Base-by-base conservation (phyloP, 2,888 invertebrate species). In the Acrobasis repandana region DNA sequence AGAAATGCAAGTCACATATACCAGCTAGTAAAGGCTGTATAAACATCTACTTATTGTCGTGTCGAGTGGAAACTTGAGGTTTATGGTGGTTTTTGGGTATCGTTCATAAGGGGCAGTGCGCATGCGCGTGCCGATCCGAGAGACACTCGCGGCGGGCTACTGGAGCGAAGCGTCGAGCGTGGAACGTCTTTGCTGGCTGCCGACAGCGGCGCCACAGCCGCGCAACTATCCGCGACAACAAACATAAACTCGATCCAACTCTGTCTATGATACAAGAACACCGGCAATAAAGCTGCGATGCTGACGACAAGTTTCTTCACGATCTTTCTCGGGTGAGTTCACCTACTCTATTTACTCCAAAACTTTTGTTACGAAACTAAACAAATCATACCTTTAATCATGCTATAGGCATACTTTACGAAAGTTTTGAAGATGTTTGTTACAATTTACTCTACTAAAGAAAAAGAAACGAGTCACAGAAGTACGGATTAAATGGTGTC, bases 161-260 rank as follows among this genome's bases (percentile, higher is more conserved):
- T 61, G 65, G 64, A 66, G 70, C 71, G 72, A 71, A 80, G 76
- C 80, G 76, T 71, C 74, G 72, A 72, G 74, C 80, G 76, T 71
- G 74, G 72, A 72, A 74, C 78, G 73, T 73, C 72, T 67, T 72
- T 71, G 69, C 74, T 70, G 68, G 65, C 63, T 71, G 74, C 73
- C 77, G 69, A 70, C 72, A 65, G 75, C 75, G 76, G 75, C 77
- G 75, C 77, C 76, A 76, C 74, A 76, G 72, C 73, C 75, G 75
- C 81, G 73, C 67, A 65, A 70, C 64, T 67, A 65, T 67, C 68
- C 70, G 67, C 70, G 66, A 64, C 14, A 56, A 67, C 58, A 63
- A 59, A 50, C 52, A 56, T 60, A 58, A 50, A 59, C 33, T n/a
- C 52, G 15, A 51, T 8, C 14, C 10, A 58, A 58, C 57, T 58